Conservation (phyloP, 2,888 invertebrate genomes). For the Didymodactylos carnosus region DNA sequence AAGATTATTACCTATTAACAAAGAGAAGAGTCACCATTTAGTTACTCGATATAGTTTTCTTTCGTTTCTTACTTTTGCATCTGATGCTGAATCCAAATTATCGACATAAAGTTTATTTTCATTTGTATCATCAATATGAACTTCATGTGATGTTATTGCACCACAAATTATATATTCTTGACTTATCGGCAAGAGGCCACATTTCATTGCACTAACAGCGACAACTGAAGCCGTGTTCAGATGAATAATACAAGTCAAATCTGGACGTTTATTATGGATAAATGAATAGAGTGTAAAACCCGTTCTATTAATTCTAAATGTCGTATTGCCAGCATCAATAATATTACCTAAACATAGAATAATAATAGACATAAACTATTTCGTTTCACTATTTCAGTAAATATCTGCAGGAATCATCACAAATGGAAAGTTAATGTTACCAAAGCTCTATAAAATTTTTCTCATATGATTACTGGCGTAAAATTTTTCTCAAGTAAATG, state of each 20-base stretch:
- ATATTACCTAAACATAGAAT: constrained; percentile 7
- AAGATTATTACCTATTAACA: constrained; percentile 46
- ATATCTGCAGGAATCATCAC: no score
- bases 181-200: constrained; percentile 47
- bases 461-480: no score
- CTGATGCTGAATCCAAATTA: constrained; percentile 27
- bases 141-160: constrained; percentile 53
- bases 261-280: constrained; percentile 84
- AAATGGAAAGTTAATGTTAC: no score
- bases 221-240: constrained; percentile 70
- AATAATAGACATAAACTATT: no score
- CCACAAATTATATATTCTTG: constrained; percentile 80
- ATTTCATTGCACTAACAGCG: constrained; percentile 44
- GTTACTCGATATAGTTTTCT: constrained; percentile 65
- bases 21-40: constrained; percentile 67
- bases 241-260: constrained; percentile 84
- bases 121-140: neutral
- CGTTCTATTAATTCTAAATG: constrained; percentile 16
- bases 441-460: no score
- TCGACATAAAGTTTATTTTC: neutral
- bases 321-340: constrained; percentile 16
- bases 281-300: constrained; percentile 35
- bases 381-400: no score
- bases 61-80: constrained; percentile 50
- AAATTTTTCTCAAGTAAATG: no score